Conservation (phyloP, 2,888 invertebrate genomes). For the Isoperla grammatica region DNA sequence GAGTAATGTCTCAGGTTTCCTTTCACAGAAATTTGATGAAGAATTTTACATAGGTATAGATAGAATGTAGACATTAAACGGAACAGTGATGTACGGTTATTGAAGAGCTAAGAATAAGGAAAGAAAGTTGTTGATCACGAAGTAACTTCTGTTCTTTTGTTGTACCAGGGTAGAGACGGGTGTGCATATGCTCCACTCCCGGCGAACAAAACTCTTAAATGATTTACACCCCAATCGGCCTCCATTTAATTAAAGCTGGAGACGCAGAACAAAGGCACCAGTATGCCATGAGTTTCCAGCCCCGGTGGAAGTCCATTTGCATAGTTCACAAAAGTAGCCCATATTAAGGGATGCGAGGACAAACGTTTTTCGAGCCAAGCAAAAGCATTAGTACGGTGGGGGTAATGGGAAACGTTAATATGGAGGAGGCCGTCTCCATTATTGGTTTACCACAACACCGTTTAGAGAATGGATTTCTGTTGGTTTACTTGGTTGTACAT, state of each 20-base stretch:
- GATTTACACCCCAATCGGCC: conserved; percentile 28
- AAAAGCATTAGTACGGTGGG: conserved; percentile 15
- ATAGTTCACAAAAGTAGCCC: conserved; percentile 25
- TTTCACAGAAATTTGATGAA: too few relatives aligned
- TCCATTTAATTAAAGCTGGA: conserved; percentile 25
- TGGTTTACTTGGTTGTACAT: too few relatives aligned
- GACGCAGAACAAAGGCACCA: conserved; percentile 23
- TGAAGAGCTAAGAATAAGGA: too few relatives aligned
- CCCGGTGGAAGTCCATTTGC: conserved; percentile 22
- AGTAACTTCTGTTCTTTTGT: too few relatives aligned
- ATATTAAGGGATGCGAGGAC: conserved; percentile 6
- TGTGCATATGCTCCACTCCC: conserved; percentile 16
- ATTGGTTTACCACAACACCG: conserved; percentile 8
- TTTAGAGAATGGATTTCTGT: too few relatives aligned
- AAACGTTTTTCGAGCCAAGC: conserved; percentile 9
- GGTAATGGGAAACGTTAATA: conserved; percentile 5
- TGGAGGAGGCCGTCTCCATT: not conserved
- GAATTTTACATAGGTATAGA: too few relatives aligned
- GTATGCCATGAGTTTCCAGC: not conserved
- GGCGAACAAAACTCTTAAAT: conserved; percentile 24
- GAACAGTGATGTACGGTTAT: too few relatives aligned
- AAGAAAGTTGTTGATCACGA: too few relatives aligned
- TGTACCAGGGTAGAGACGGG: not conserved
- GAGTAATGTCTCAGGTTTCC: too few relatives aligned
- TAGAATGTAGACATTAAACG: too few relatives aligned